Conservation (phyloP, 2,113 vertebrate genomes). For the Archocentrus centrarchus region DNA sequence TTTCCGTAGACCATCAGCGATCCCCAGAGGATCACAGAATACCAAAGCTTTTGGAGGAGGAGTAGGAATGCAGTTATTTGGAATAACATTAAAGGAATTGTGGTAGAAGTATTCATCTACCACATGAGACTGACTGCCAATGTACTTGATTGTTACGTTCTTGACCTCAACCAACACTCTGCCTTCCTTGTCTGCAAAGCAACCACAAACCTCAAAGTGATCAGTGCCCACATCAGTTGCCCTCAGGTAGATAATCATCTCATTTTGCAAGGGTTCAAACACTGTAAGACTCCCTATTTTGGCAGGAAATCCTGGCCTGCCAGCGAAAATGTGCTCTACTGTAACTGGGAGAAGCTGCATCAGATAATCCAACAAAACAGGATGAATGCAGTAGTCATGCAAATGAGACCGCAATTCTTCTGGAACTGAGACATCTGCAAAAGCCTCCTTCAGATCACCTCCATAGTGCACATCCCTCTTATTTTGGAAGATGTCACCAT, state of each 20-base stretch:
- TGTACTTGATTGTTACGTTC: constrained; percentile 76
- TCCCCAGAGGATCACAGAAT: constrained; percentile 83
- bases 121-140: constrained; percentile 69
- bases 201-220: constrained; percentile 85
- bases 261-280: constrained; percentile 80
- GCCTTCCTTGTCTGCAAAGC: constrained; percentile 83
- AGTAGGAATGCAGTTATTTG: constrained; percentile 6
- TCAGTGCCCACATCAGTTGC: constrained; percentile 69
- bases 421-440: constrained; percentile 79
- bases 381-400: constrained; percentile 85
- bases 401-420: constrained; percentile 72
- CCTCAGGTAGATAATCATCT: constrained; percentile 87
- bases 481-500: constrained; percentile 81
- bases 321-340: constrained; percentile 51
- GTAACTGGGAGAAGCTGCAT: constrained; percentile 82
- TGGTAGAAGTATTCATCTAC: constrained; percentile 84
- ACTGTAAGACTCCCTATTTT: constrained; percentile 84
- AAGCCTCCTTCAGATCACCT: constrained; percentile 82
- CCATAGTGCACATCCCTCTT: constrained; percentile 82
- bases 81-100: constrained; percentile 76
- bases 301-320: constrained; percentile 80
- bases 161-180: constrained; percentile 84
- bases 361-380: constrained; percentile 86
- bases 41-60: constrained; percentile 78
- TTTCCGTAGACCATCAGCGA: constrained; percentile 77